A percentile compares a stretch with the other conserved stretches of the same genome.
Evolutionary conservation across 2,888 invertebrate species (phyloP).

Genomic region (Thelaira solivaga): DNA sequence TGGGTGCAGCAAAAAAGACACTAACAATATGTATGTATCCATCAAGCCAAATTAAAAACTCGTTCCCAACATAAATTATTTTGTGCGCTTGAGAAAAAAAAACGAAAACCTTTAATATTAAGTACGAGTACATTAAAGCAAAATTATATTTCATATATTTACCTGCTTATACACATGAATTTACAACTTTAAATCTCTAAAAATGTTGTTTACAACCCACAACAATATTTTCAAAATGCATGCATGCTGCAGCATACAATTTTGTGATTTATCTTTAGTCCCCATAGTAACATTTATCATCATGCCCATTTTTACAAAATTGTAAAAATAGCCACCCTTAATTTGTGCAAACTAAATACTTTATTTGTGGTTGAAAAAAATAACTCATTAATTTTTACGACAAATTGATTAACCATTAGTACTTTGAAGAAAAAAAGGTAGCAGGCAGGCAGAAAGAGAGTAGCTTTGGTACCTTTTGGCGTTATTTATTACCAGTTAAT

Average conservation of each 20-base stretch:
- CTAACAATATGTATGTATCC: background rate
- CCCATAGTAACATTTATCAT: conserved; percentile 30
- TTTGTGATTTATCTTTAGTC: conserved; percentile 27
- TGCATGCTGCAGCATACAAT: conserved; percentile 17
- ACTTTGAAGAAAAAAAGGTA: conserved; percentile 3
- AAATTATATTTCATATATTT: no score
- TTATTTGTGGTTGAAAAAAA: conserved; percentile 37
- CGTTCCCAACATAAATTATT: conserved; percentile 26
- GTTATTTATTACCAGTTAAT: conserved; percentile 61
- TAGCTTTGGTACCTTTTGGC: conserved; percentile 42
- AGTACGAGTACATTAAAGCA: no score
- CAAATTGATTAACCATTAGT: conserved; percentile 75
- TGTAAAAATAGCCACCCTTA: conserved; percentile 5
- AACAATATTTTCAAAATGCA: conserved; percentile 28
- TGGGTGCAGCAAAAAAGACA: conserved; percentile 44
- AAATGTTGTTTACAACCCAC: conserved; percentile 62
- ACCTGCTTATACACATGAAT: background rate
- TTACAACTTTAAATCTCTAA: conserved; percentile 22
- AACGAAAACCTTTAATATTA: conserved; percentile 35
- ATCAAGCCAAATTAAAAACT: conserved; percentile 7
- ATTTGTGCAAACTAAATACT: background rate
- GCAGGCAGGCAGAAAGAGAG: no score
- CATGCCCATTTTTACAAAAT: background rate
- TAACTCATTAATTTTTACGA: conserved; percentile 74
- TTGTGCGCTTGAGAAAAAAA: background rate